Evolutionary conservation across 2,113 vertebrate genomes (phyloP).

Genomic region (Murina feae): DNA sequence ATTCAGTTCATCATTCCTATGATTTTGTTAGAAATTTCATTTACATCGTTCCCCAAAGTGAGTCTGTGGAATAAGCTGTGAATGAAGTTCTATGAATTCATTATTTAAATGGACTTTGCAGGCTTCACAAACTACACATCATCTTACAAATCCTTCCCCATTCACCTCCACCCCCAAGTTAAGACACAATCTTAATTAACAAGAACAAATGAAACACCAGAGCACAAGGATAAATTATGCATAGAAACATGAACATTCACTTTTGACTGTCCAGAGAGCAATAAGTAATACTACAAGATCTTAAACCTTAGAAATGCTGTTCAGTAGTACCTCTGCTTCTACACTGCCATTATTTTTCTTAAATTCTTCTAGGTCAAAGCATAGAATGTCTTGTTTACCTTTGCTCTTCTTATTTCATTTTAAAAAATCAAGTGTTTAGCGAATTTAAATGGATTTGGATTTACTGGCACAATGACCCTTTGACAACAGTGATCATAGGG

Average conservation of each 20-base stretch:
- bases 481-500: no score
- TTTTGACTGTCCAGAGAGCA: neutral
- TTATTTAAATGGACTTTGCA: neutral
- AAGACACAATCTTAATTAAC: neutral
- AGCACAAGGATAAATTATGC: neutral
- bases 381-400: neutral
- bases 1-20: neutral
- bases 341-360: neutral
- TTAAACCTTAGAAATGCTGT: neutral
- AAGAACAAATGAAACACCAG: neutral
- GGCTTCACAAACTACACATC: neutral
- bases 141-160: neutral
- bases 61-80: neutral
- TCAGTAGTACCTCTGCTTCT: neutral
- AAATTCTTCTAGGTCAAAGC: neutral
- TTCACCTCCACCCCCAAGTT: neutral
- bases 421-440: neutral
- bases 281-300: neutral
- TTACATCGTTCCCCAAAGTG: neutral
- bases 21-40: neutral
- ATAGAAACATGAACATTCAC: neutral
- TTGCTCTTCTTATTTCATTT: neutral
- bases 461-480: no score
- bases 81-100: neutral
- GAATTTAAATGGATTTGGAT: no score